Evolutionary conservation across 2,888 invertebrate species (phyloP), one percentile per base, ranked within the genome.

Genomic region (Halictus ligatus): DNA sequence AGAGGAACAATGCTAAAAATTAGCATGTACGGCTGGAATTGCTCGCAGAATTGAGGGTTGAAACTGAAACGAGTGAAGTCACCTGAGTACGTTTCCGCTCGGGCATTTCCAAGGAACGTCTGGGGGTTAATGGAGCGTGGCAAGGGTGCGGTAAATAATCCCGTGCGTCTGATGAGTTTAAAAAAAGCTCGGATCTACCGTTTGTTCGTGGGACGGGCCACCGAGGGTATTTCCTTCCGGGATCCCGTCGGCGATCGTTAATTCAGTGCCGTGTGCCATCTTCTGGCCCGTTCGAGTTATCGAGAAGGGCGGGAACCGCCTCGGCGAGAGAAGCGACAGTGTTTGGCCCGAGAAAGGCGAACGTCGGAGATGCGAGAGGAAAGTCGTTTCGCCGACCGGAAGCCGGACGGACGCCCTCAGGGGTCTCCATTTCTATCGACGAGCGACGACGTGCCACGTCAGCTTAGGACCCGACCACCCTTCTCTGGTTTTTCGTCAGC

Each of bases 401-500:
- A 94, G 92, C 92, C 92, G 93, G 93, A 89, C 85, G 90, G 94
- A 89, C 87, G 90, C 84, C 86, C 89, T 78, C 85, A 76, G 83
- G 89, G 86, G 84, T 84, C 88, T 83, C 81, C 85, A 46, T 90
- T 89, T 92, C 89, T 79, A 92, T 88, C 88, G 89, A 87, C 89
- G 88, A 87, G 84, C 91, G 93, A 92, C 93, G 91, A 92, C 91
- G 90, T 92, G 94, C 94, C 92, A 93, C 94, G 94, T 94, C 94
- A 94, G 94, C 94, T 90, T 79, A 58, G 83, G 80, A 79, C 40
- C 69, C 90, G 86, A 87, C 89, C 89, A 90, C 91, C 90, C 88
- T 89, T 90, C 92, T 89, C 88, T 86, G 86, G 88, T 89, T 90
- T 89, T 86, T 87, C 89, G 92, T 89, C 89, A 88, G 86, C 54